Base-by-base conservation (phyloP, 2,797 vertebrate genomes). In the Sandelia bainsii region DNA sequence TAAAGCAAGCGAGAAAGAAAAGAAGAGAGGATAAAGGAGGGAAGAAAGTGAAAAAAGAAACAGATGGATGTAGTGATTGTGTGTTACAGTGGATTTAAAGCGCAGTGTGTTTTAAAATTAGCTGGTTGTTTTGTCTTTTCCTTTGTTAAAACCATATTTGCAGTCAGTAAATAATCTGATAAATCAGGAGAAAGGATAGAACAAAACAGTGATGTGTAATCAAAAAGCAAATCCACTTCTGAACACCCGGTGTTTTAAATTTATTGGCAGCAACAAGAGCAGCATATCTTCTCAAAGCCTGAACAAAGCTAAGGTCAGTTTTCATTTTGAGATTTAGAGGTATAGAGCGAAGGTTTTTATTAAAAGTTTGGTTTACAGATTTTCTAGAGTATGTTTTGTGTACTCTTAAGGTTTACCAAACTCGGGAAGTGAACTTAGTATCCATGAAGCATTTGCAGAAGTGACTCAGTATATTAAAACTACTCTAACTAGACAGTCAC, bases 11-110 rank as follows among this genome's bases (percentile, higher is more conserved):
- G 32, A 37, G 29, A 25, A 6, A 53, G 34, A n/a, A 63, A 14
- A 23, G 3, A 22, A 17, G 20, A 16, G 7, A 42, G 16, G 32
- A 25, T 42, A 40, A 19, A 8, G 45, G 40, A 44, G 8, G 17
- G 7, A 17, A 61, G 23, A 49, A 29, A n/a, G 20, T 20, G 10
- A 37, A 37, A 37, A 37, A 5, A 12, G 25, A 39, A 54, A 25
- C 79, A 82, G 79, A 85, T 73, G 83, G 79, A 70, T 34, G 1
- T 50, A 62, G 50, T 58, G 71, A 73, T 45, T 63, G 73, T 61
- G 44, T 53, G 62, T 44, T 29, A 45, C n/a, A 48, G 73, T 34
- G 51, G 74, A 49, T 78, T 81, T 67, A 40, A 69, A 70, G 34
- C 67, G 32, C 58, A 16, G 34, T n/a, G 13, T 54, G 58, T 37